Conservation (phyloP, 2,797 vertebrate genomes). For the Pitangus sulphuratus region DNA sequence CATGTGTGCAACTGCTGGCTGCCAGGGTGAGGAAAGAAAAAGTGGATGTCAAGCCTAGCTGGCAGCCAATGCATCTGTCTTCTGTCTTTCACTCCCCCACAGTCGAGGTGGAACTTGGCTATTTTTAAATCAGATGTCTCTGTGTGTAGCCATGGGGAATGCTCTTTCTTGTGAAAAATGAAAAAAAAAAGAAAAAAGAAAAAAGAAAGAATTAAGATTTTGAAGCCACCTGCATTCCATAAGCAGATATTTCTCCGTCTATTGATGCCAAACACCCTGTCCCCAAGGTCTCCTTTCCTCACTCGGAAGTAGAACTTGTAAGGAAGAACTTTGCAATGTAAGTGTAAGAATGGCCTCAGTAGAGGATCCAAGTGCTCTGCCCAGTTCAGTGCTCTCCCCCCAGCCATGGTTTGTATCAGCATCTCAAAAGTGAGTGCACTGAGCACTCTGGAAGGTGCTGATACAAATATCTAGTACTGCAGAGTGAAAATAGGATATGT, state of each 20-base stretch:
- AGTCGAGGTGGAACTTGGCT: slow-evolving; percentile 44
- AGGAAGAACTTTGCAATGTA: background rate
- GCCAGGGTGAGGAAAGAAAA: slow-evolving; percentile 44
- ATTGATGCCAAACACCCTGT: background rate
- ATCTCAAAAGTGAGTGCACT: background rate
- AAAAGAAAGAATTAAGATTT: background rate
- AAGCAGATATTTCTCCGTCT: background rate
- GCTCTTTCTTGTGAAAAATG: background rate
- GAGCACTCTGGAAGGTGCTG: background rate
- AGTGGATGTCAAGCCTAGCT: slow-evolving; percentile 56
- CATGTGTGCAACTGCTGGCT: background rate
- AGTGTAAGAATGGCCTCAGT: background rate
- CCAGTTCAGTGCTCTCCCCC: background rate
- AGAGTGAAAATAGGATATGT: background rate
- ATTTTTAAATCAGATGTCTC: slow-evolving; percentile 60
- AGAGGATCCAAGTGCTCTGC: background rate
- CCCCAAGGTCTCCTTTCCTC: background rate
- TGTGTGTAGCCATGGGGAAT: slow-evolving; percentile 44
- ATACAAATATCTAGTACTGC: background rate
- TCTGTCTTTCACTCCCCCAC: slow-evolving; percentile 64
- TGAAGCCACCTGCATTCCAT: background rate
- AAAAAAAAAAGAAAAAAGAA: background rate
- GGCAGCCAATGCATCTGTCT: slow-evolving; percentile 67
- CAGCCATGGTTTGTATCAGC: background rate
- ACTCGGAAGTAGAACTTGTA: background rate